These are phyloP conservation scores for Castor canadensis DNA, from an alignment of 2,113 vertebrate genomes.

Conservation along the genomic window DNA sequence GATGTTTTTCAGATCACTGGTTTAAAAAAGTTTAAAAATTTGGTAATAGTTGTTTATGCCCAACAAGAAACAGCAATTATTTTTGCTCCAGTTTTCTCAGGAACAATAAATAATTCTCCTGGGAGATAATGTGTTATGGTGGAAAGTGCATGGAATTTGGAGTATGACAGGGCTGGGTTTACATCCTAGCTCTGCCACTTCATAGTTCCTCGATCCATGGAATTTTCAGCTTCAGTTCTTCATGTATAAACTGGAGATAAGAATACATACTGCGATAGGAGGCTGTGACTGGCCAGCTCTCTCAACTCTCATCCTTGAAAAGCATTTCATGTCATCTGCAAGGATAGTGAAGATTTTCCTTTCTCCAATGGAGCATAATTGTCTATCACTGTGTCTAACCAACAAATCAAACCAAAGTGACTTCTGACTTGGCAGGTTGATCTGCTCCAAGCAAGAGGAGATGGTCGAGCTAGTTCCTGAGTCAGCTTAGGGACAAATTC, in stretches of 20 bases:
- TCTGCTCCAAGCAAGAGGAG: not conserved
- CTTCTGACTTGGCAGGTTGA: not conserved
- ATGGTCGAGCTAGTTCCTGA: not conserved
- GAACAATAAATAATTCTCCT: not conserved
- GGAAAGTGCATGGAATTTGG: not conserved
- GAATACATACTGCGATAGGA: not conserved
- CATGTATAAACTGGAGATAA: not conserved
- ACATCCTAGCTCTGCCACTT: not conserved
- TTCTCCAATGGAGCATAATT: not conserved
- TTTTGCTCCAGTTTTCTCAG: not conserved
- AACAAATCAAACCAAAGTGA: conserved; percentile 42
- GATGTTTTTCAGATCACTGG: not conserved
- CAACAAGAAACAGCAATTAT: not conserved
- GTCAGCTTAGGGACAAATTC: not conserved
- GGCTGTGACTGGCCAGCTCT: not conserved
- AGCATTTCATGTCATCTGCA: not conserved
- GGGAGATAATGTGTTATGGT: not conserved
- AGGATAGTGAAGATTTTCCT: not conserved
- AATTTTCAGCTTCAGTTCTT: conserved; percentile 17
- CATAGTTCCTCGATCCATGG: not conserved
- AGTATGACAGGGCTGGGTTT: not conserved
- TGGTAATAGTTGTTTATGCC: not conserved
- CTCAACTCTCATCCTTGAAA: not conserved
- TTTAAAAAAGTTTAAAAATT: not conserved
- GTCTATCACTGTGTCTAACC: not conserved